These are phyloP conservation scores for Hyles lineata DNA, from an alignment of 2,888 invertebrate genomes.

Conservation along the genomic window DNA sequence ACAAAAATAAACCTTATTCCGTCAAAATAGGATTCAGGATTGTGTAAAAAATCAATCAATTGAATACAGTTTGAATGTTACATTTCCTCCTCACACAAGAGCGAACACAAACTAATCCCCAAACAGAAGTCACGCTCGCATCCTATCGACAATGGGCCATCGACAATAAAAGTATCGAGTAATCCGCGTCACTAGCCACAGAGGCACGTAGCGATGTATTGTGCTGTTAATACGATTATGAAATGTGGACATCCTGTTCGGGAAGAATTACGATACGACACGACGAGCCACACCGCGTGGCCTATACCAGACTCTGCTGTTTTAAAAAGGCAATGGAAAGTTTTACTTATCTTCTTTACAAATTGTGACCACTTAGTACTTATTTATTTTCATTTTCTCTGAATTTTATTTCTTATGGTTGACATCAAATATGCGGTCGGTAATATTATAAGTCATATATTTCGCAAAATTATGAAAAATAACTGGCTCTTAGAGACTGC, in stretches of 20 bases:
- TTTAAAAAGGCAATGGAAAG: no score
- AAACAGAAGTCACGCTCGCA: conserved; percentile 25
- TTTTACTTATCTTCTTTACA: no score
- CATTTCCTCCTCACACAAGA: conserved; percentile 17
- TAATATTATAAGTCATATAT: no score
- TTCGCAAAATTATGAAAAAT: no score
- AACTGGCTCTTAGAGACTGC: no score
- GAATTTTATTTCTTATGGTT: no score
- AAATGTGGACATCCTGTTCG: conserved; percentile 29
- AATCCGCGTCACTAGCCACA: conserved; percentile 19
- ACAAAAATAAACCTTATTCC: neutral
- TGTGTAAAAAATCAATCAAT: neutral
- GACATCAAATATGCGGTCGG: no score
- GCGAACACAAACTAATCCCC: conserved; percentile 23
- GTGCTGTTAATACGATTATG: conserved; percentile 30
- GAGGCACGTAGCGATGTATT: conserved; percentile 26
- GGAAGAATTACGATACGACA: conserved; percentile 14
- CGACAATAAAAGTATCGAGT: conserved; percentile 25
- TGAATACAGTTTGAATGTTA: conserved; percentile 14
- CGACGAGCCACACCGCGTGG: conserved; percentile 12
- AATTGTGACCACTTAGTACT: no score
- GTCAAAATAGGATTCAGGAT: neutral
- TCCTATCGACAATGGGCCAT: conserved; percentile 24
- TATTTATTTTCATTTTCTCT: no score
- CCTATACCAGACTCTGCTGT: neutral